Evolutionary conservation across 1,140 invertebrate species (phyloP).

Genomic region (Melanaphis sacchari): DNA sequence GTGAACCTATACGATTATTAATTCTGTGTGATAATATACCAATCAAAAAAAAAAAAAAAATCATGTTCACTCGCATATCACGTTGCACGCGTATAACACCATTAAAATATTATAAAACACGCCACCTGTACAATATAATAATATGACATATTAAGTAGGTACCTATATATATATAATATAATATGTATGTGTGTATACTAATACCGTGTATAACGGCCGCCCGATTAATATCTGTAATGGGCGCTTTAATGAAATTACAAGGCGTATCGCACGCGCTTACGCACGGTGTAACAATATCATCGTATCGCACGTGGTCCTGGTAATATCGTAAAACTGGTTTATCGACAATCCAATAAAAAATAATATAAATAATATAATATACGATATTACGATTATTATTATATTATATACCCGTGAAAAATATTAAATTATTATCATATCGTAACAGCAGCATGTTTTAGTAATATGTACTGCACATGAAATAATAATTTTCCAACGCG

Average conservation of each 20-base stretch:
- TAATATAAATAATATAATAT: background rate
- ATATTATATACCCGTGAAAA: background rate
- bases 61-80: background rate
- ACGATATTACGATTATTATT: background rate
- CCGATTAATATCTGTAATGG: constrained; percentile 25
- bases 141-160: background rate
- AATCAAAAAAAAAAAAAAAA: background rate
- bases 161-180: background rate
- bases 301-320: background rate
- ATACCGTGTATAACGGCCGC: background rate
- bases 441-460: no score
- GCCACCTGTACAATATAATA: background rate
- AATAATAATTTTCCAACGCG: background rate
- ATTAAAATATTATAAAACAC: background rate
- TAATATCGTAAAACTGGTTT: background rate
- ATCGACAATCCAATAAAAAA: background rate
- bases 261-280: background rate
- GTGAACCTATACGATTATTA: background rate
- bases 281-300: background rate
- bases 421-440: background rate
- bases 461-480: no score
- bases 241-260: background rate
- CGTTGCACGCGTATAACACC: background rate
- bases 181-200: no score
- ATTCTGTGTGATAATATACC: background rate